A percentile compares a stretch with the other conserved stretches of the same genome.
phyloP scores from a whole-genome alignment of 2,113 vertebrate species.

The Phrynosoma platyrhinos region DNA sequence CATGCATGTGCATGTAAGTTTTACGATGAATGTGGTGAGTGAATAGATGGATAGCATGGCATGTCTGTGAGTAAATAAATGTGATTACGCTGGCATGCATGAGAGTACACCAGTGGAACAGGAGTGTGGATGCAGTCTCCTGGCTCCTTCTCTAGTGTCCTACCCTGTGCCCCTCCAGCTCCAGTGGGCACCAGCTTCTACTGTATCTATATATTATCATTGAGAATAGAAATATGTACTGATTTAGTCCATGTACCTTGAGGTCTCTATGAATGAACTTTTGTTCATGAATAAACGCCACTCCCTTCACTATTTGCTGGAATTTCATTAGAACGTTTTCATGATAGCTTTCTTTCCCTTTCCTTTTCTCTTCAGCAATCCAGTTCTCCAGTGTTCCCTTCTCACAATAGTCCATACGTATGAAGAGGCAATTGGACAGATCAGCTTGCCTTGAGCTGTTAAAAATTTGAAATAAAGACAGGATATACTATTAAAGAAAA shows the following conservation, averaged over 20 bases:
- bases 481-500: constrained; percentile 31
- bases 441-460: neutral
- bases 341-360: rapidly evolving
- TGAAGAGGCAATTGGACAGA: constrained; percentile 62
- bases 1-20: too few species aligned
- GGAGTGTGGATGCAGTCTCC: too few species aligned
- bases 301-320: constrained; percentile 74
- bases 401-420: constrained; percentile 81
- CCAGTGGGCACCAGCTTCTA: neutral
- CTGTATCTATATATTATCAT: neutral
- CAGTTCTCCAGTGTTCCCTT: constrained; percentile 69
- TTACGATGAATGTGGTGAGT: too few species aligned
- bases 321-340: constrained; percentile 62
- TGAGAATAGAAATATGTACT: neutral
- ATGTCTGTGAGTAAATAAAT: too few species aligned
- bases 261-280: constrained; percentile 81
- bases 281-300: constrained; percentile 73
- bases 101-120: too few species aligned
- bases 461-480: constrained; percentile 57
- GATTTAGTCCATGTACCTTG: constrained; percentile 69
- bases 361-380: neutral
- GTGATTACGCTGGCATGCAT: too few species aligned
- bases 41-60: too few species aligned
- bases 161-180: too few species aligned
- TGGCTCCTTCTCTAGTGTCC: too few species aligned